A percentile compares a stretch with the other conserved stretches of the same genome.
These are phyloP conservation scores for Nephila pilipes DNA, from an alignment of 1,140 invertebrate genomes.

Conservation along the genomic window DNA sequence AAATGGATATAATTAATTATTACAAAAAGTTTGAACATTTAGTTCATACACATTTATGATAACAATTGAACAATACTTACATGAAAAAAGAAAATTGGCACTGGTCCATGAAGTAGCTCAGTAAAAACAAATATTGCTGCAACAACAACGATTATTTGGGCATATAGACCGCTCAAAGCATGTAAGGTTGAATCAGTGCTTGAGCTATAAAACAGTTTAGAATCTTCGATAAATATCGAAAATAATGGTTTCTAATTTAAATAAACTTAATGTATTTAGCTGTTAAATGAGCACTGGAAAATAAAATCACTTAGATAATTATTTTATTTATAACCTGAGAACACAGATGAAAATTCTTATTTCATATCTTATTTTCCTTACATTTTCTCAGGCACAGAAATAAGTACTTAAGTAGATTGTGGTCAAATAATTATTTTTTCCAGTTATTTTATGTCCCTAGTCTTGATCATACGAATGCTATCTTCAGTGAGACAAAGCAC, in stretches of 20 bases:
- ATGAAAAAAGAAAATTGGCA: slow-evolving; percentile 85
- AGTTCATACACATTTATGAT: too few relatives aligned
- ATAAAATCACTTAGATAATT: neutral
- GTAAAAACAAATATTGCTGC: slow-evolving; percentile 85
- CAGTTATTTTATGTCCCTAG: too few relatives aligned
- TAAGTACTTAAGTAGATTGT: too few relatives aligned
- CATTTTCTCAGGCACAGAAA: too few relatives aligned
- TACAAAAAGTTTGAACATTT: too few relatives aligned
- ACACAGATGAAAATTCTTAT: too few relatives aligned
- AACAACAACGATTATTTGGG: slow-evolving; percentile 84
- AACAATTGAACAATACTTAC: slow-evolving; percentile 80
- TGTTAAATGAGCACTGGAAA: neutral
- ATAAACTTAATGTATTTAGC: neutral
- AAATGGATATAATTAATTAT: too few relatives aligned
- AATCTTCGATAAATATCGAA: too few relatives aligned
- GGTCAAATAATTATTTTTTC: too few relatives aligned
- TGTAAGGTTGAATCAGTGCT: slow-evolving; percentile 63
- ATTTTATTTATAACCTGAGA: neutral
- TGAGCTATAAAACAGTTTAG: neutral
- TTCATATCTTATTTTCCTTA: too few relatives aligned
- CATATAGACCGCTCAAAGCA: slow-evolving; percentile 83
- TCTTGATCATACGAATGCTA: too few relatives aligned
- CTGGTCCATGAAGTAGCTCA: slow-evolving; percentile 85
- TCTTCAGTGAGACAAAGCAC: too few relatives aligned
- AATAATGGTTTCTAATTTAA: neutral